Base-by-base conservation (phyloP, 2,797 vertebrate genomes). In the Botia kubotai region DNA sequence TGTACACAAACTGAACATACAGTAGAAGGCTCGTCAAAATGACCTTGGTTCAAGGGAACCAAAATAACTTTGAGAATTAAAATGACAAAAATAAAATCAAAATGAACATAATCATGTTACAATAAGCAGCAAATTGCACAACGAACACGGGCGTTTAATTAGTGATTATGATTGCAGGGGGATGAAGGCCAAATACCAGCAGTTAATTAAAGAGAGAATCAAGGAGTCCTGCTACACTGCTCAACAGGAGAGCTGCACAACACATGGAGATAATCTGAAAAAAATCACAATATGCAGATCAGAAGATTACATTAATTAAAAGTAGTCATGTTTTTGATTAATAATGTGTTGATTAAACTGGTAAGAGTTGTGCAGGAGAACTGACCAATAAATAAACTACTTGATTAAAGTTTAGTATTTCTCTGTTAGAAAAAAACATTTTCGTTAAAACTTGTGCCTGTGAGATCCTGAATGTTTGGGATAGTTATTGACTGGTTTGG, bases 121-220 rank as follows among this genome's bases (percentile, higher is more conserved):
- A 81, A 83, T 81, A 82, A 86, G 83, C 68, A 71, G 81, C 50
- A 80, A 86, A 82, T 74, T 75, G 72, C 86, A 80, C 72, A 84
- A 76, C 67, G 70, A 76, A 84, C 80, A 77, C 13, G 7, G 36
- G 74, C 52, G 39, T 83, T 86, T 86, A 87, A 87, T 86, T 83
- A 79, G 81, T 67, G 78, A 81, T 81, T 83, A 71, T 84, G 84
- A 87, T 87, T 87, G 81, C 83, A 80, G 81, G 81, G 58, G 77
- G 78, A 87, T 79, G 80, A 82, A 83, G 83, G 83, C 81, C 85
- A 86, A 84, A 79, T 57, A 63, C 76, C 71, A 82, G 79, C 60
- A 77, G 82, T 73, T 84, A 83, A 86, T 86, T 86, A 86, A 67
- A 72, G 26, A 63, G 69, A 69, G 58, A 63, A 73, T 73, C 82